Evolutionary conservation across 2,888 invertebrate genomes (phyloP).

Genomic region (Mesorhabditis spiculigera): DNA sequence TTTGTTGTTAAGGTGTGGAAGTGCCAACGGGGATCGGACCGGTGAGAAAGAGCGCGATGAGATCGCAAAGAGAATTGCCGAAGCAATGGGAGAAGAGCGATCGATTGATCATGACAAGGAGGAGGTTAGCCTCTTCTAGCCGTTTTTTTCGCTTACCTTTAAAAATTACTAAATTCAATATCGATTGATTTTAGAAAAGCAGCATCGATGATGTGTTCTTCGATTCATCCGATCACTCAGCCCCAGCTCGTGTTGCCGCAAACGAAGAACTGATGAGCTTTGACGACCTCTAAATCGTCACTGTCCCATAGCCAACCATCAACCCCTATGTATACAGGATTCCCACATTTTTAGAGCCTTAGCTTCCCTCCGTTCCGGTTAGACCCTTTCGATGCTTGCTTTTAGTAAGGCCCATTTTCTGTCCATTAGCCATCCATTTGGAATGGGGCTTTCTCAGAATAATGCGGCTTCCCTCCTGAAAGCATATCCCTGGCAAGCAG

Average conservation of each 20-base stretch:
- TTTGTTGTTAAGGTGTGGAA: neutral
- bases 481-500: too few species aligned
- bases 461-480: too few species aligned
- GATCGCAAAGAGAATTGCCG: slow-evolving; percentile 32
- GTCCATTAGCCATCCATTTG: too few species aligned
- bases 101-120: neutral
- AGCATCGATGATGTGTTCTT: slow-evolving; percentile 4
- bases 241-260: neutral
- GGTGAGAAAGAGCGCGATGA: slow-evolving; percentile 12
- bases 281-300: too few species aligned
- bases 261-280: neutral
- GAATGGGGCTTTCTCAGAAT: too few species aligned
- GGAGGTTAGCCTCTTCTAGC: neutral
- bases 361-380: too few species aligned
- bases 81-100: slow-evolving; percentile 33
- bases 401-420: too few species aligned
- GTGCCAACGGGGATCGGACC: neutral
- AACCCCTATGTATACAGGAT: too few species aligned
- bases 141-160: neutral
- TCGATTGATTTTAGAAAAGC: neutral
- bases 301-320: too few species aligned
- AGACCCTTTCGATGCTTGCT: too few species aligned
- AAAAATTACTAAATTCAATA: neutral
- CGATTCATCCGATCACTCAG: neutral
- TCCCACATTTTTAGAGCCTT: too few species aligned